Conservation (phyloP, 2,888 invertebrate species). For the Gerris lacustris region DNA sequence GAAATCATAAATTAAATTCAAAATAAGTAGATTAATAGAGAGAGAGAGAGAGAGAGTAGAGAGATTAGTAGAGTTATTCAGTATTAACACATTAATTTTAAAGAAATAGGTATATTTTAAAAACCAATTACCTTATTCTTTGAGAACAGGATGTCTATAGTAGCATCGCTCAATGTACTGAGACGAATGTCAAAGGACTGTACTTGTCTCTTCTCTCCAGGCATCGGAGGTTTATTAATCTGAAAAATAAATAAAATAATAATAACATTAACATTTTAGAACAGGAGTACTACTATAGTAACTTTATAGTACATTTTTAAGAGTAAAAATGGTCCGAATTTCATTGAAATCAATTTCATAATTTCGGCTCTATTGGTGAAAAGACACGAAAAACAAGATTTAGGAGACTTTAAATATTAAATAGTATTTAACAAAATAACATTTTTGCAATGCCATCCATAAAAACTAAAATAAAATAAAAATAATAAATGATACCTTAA, state of each 20-base stretch:
- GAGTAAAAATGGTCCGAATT: no score
- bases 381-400: no score
- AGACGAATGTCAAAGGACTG: slow-evolving; percentile 86
- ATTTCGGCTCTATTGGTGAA: no score
- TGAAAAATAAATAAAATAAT: slow-evolving; percentile 24
- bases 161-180: slow-evolving; percentile 81
- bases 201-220: slow-evolving; percentile 77
- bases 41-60: no score
- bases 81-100: slow-evolving; percentile 11
- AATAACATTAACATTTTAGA: not conserved
- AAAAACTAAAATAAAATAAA: no score
- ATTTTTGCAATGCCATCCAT: no score
- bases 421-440: no score
- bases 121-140: slow-evolving; percentile 51
- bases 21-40: not conserved
- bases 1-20: slow-evolving; percentile 25
- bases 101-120: not conserved
- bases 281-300: not conserved
- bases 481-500: not conserved
- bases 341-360: no score
- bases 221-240: slow-evolving; percentile 64
- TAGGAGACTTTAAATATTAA: no score
- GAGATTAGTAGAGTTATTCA: not conserved
- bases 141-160: slow-evolving; percentile 90
- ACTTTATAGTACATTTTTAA: no score